A percentile compares a stretch with the other conserved stretches of the same genome.
These are phyloP conservation scores for Erythrocercus mccallii DNA, from an alignment of 2,113 vertebrate genomes.

Conservation along the genomic window DNA sequence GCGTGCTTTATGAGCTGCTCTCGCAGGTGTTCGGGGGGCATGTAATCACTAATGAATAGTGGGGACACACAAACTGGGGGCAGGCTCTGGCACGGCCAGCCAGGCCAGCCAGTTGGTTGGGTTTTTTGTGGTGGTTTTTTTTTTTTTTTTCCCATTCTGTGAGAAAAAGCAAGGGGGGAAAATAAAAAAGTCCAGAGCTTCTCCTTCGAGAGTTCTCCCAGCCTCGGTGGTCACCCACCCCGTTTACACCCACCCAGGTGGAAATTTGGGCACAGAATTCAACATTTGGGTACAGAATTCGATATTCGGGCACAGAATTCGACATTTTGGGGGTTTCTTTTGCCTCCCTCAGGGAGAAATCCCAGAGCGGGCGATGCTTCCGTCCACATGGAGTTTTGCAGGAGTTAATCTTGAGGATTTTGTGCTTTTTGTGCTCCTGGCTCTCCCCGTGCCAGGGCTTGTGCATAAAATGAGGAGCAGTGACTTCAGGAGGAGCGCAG, in stretches of 20 bases:
- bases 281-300: background rate
- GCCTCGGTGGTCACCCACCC: background rate
- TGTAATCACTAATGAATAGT: conserved; percentile 77
- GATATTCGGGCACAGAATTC: fast-evolving
- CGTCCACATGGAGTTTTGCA: fast-evolving
- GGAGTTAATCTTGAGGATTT: background rate
- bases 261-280: background rate
- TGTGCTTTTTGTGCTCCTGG: background rate
- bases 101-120: background rate
- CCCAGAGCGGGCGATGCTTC: background rate
- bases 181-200: background rate
- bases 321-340: fast-evolving
- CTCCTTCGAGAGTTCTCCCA: background rate
- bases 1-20: conserved; percentile 77
- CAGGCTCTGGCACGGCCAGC: conserved; percentile 71
- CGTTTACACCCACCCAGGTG: fast-evolving
- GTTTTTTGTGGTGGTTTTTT: background rate
- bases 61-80: conserved; percentile 59
- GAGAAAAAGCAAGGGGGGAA: conserved; percentile 18
- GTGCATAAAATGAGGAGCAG: background rate
- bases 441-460: background rate
- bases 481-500: background rate
- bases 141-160: conserved; percentile 3
- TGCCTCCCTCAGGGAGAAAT: background rate
- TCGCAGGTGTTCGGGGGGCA: conserved; percentile 79